Base-by-base conservation (phyloP, 1,140 invertebrate genomes). In the Caenorhabditis inopinata region DNA sequence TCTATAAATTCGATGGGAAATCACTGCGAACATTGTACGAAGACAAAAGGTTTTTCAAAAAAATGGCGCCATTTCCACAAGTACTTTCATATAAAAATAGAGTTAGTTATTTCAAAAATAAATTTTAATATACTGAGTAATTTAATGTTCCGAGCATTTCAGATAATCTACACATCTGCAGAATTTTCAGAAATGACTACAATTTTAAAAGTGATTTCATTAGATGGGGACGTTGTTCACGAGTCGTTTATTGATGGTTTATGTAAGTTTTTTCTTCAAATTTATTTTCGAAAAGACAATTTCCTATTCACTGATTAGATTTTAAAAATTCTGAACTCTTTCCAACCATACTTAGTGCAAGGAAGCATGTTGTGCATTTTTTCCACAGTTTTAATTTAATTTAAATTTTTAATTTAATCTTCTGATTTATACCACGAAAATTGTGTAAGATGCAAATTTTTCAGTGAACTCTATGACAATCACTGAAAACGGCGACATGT, bases 31-130 rank as follows among this genome's bases (percentile, higher is more conserved):
- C 87, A 0, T 32, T 87, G 11, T 85, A 83, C 47, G 81, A 87
- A 42, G 73, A 58, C 1, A 88, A 87, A 48, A 88, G 88, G 48
- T 47, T 62, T 2, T 88, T 85, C 16, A 87, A 87, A 74, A 88
- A 88, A 49, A 88, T 88, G 77, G 86, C 85, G 3, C 76, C 87
- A 7, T 88, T 84, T 76, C 74, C 82, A 45, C 87, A 88, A 78
- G 86, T 88, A 18, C 6, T 87, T 32, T 58, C 38, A 23, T 74
- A 82, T 45, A 74, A 87, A 38, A 58, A 85, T 48, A 87, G 85
- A 77, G 86, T 87, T 27, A 74, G 53, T 79, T 18, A 32, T 53
- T 53, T 16, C 21, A 27, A 58, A 12, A 48, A 7, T 42, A 42
- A 42, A 42, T 42, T 42, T 7, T 42, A 7, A 7, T 25, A 1